Evolutionary conservation across 2,888 invertebrate species (phyloP), one percentile per base, ranked within the genome.

Genomic region (Dermolepida albohirtum): DNA sequence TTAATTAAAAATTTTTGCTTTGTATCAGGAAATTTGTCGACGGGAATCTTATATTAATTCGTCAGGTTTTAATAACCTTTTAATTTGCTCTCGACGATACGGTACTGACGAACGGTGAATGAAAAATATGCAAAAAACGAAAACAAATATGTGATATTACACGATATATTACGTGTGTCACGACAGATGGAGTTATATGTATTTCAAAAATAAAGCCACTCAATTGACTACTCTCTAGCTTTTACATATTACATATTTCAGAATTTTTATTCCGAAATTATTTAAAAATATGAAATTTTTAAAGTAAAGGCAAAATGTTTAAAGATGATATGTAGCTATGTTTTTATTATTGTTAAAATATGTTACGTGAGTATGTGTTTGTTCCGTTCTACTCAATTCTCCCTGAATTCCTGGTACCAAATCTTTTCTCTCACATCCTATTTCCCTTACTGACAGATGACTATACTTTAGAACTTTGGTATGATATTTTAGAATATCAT

Each of bases 1-100:
- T 66, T 66, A 66, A 66, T 66, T 66, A 66, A 66, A 66, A 66
- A 59, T 62, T 59, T 66, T 59, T 66, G 66, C 66, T 66, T 66
- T 66, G 59, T 66, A 41, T 12, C 59, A 34, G 47, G 40, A 47
- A 49, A 43, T 51, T 51, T 43, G 43, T 52, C 51, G 44, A 52
- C 43, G 29, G 52, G 22, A 27, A 54, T 44, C 52, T 64, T 64
- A 44, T 44, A 64, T 41, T 52, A 64, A 64, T 51, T 54, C 51
- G 22, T 17, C 27, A n/a, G 64, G 29, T 64, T 50, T 54, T 29
- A 14, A 54, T 54, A 29, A 27, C 29, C 52, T 52, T 51, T 64
- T 62, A 47, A 47, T 62, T 47, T 27, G 29, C 17, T 47, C 34
- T 62, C 22, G 49, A 62, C 47, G 22, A 11, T 22, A 16, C 49